Evolutionary conservation across 2,888 invertebrate species (phyloP), one percentile per base, ranked within the genome.

Genomic region (Sphaerophoria taeniata): DNA sequence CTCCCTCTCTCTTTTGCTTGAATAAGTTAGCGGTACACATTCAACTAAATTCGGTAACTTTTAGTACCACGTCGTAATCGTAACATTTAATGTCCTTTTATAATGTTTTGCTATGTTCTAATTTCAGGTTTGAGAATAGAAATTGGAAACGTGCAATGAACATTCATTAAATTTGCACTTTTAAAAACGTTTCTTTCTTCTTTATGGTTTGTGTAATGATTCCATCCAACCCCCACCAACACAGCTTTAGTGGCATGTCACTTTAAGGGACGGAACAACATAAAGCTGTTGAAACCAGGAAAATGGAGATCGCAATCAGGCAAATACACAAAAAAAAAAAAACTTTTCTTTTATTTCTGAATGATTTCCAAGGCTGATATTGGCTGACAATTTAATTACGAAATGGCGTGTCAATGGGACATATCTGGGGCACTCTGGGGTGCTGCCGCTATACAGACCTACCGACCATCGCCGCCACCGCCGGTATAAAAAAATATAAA

Each of bases 311-410:
- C 55, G 43, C 45, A 72, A 82, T 72, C 72, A 67, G 39, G 14
- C 43, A 58, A 71, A 71, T 65, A 80, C 65, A 43, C 6, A 43
- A 71, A 39, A 47, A 31, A 14, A 16, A 60, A 12, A 60, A 43
- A 60, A 61, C 43, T 34, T 49, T 34, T 45, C 31, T 61, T 43
- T 14, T 77, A 77, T 77, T 67, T 67, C 53, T 67, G 53, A 55
- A 73, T 51, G 67, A 60, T 67, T 71, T 69, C 61, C 56, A 72
- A 55, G 36, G 60, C 36, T 72, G 55, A 69, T 82, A 82, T 76
- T 67, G 63, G 76, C 61, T 77, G 82, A 82, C 82, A 82, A 82
- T 82, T 82, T 82, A 82, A 82, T 82, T 82, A 77, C 72, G 53
- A 69, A 69, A 82, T 82, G 55, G 82, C 82, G 82, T 82, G 81